A percentile compares a stretch with the other conserved stretches of the same genome.
Evolutionary conservation across 1,140 invertebrate species (phyloP).

Genomic region (Homarus americanus): DNA sequence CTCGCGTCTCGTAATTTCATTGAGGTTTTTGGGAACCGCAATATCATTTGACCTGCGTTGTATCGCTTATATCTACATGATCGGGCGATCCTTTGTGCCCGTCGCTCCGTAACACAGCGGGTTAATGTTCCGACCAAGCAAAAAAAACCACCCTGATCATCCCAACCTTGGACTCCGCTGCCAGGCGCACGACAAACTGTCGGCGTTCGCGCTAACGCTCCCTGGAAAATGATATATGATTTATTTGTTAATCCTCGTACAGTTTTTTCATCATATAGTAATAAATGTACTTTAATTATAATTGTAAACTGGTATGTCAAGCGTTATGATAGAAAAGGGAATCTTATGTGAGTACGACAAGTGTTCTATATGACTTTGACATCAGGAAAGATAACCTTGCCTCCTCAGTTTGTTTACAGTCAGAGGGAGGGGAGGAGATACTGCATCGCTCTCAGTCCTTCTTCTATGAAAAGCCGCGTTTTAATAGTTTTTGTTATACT

Average conservation of each 20-base stretch:
- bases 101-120: slow-evolving; percentile 27
- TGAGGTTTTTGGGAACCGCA: background rate
- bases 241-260: background rate
- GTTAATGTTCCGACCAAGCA: slow-evolving; percentile 38
- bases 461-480: slow-evolving; percentile 46
- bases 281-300: too few species aligned
- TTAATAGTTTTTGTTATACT: background rate
- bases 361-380: slow-evolving; percentile 38
- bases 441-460: slow-evolving; percentile 18
- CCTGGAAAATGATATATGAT: background rate
- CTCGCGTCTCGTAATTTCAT: background rate
- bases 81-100: slow-evolving; percentile 34
- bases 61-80: slow-evolving; percentile 30
- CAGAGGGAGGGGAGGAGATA: slow-evolving; percentile 2
- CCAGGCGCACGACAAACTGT: background rate
- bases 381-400: slow-evolving; percentile 54
- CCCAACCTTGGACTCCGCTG: slow-evolving; percentile 41
- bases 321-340: background rate
- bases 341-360: slow-evolving; percentile 31
- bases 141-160: slow-evolving; percentile 48
- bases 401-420: slow-evolving; percentile 51
- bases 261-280: background rate
- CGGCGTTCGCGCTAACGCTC: background rate
- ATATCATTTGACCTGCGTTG: slow-evolving; percentile 1
- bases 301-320: background rate